A percentile compares a stretch with the other conserved stretches of the same genome.
These are phyloP conservation scores for Callinectes sapidus DNA, from an alignment of 2,888 invertebrate genomes.

Conservation along the genomic window DNA sequence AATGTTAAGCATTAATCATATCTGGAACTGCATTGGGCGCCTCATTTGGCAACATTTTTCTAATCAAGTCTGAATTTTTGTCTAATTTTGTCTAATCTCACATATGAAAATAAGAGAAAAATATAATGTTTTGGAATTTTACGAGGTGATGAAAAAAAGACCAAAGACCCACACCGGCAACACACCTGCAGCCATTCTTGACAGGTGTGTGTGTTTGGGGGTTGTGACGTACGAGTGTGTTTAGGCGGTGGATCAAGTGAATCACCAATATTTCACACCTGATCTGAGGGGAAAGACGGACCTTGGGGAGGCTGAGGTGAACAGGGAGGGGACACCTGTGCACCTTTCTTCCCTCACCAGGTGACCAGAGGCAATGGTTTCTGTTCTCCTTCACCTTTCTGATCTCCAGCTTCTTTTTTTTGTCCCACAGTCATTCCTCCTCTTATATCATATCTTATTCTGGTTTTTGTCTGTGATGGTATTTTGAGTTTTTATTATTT, in stretches of 20 bases:
- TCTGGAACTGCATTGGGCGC: too few relatives aligned
- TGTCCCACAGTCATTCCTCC: neutral
- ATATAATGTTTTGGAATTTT: neutral
- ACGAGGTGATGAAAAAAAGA: neutral
- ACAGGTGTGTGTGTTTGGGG: neutral
- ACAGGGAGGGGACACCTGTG: neutral
- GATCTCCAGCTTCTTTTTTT: neutral
- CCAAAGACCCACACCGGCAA: neutral
- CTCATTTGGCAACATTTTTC: too few relatives aligned
- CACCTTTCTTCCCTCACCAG: neutral
- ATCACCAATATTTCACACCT: neutral
- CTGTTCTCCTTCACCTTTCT: neutral
- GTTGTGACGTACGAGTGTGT: neutral
- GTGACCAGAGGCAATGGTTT: neutral
- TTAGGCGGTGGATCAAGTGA: neutral
- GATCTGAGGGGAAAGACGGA: neutral
- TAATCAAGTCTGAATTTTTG: too few relatives aligned
- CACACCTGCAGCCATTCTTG: neutral
- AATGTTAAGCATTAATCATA: too few relatives aligned
- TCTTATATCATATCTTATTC: neutral
- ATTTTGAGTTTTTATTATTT: too few relatives aligned
- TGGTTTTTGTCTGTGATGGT: too few relatives aligned
- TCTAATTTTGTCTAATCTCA: too few relatives aligned
- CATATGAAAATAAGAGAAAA: too few relatives aligned
- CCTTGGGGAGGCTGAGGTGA: neutral